Evolutionary conservation across 2,797 vertebrate species (phyloP).

Genomic region (Rousettus madagascariensis): DNA sequence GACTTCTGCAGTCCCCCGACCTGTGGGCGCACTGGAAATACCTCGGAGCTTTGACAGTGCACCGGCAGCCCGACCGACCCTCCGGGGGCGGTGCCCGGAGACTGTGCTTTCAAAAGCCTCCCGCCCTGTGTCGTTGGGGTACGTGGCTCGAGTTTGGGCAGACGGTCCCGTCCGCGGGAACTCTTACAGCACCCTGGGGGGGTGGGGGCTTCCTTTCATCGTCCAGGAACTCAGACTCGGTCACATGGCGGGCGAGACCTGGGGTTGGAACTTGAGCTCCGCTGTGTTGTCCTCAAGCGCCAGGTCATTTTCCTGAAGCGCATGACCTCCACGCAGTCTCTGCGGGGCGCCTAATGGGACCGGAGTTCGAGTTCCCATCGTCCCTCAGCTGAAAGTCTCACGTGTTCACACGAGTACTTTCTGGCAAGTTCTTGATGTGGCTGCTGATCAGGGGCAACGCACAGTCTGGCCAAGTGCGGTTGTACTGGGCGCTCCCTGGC

Average conservation of each 20-base stretch:
- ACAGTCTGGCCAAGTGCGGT: too few species aligned
- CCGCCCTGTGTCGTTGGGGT: background rate
- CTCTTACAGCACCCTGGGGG: background rate
- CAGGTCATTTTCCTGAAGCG: background rate
- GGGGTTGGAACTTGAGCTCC: background rate
- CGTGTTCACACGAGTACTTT: background rate
- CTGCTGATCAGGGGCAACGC: background rate
- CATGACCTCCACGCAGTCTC: background rate
- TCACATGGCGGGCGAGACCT: background rate
- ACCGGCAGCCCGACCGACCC: background rate
- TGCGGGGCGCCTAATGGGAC: fast-evolving
- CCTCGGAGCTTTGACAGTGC: background rate
- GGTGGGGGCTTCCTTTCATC: background rate
- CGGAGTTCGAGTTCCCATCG: fast-evolving
- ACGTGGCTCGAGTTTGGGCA: background rate
- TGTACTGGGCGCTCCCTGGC: too few species aligned
- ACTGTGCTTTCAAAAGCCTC: fast-evolving
- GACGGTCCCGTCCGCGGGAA: background rate
- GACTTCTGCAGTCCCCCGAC: background rate
- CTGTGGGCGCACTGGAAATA: background rate
- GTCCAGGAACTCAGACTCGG: background rate
- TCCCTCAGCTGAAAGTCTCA: background rate
- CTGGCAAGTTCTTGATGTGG: background rate
- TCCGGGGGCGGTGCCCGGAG: too few species aligned
- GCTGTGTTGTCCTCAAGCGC: background rate